phyloP scores from a whole-genome alignment of 2,888 invertebrate genomes.

The Papilio gigon region DNA sequence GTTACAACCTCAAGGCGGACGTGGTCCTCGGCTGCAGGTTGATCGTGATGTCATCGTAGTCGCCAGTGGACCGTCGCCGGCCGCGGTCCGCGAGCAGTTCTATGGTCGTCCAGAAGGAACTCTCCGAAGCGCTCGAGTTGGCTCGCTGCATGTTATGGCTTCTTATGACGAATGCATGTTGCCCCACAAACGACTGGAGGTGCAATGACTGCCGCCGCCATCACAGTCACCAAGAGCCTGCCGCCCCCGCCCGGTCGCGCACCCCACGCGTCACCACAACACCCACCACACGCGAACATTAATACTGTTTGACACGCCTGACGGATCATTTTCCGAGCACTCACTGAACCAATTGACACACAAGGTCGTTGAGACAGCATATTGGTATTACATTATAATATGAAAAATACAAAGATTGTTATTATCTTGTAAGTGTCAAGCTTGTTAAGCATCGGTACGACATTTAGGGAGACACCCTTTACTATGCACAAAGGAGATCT shows the following conservation, averaged over 20 bases:
- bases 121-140: constrained; percentile 73
- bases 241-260: constrained; percentile 51
- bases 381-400: no score
- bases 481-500: background rate
- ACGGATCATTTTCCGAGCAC: constrained; percentile 58
- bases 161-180: constrained; percentile 62
- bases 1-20: constrained; percentile 68
- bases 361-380: background rate
- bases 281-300: constrained; percentile 78
- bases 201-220: constrained; percentile 78
- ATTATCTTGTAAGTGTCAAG: background rate
- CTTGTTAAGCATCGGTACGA: background rate
- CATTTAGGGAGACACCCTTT: background rate
- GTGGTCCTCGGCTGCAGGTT: constrained; percentile 58
- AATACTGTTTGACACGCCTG: constrained; percentile 69
- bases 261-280: constrained; percentile 63
- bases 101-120: constrained; percentile 85
- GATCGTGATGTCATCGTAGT: constrained; percentile 63
- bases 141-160: constrained; percentile 64
- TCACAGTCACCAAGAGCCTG: constrained; percentile 55
- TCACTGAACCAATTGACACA: constrained; percentile 50
- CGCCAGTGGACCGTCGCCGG: constrained; percentile 74
- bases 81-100: constrained; percentile 82
- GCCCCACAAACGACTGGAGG: constrained; percentile 64
- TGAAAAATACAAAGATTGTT: no score